Base-by-base conservation (phyloP, 2,797 vertebrate genomes). In the Halcyon badia region DNA sequence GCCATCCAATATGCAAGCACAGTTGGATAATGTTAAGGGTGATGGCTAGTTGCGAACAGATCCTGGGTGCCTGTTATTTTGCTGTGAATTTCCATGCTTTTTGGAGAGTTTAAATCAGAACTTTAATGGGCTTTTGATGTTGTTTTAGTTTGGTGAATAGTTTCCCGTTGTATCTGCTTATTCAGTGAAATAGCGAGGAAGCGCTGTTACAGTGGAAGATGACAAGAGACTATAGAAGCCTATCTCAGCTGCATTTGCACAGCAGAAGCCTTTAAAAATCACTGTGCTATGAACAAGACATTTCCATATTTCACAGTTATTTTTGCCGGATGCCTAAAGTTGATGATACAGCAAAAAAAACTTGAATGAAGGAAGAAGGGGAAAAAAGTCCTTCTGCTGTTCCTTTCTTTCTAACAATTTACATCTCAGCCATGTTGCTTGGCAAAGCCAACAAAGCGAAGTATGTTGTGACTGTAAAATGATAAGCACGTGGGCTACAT, bases 301-400 rank as follows among this genome's bases (percentile, higher is more conserved):
- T 98, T 98, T 98, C 96, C 97, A 97, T 97, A 98, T 97, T 97
- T 97, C 97, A 98, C 62, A 83, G 97, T 94, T 97, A 98, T 98
- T 97, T 98, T 97, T 97, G 96, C 94, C 2, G 94, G 89, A 85
- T 90, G 94, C 73, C 72, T 88, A 56, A 97, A 97, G 92, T 96
- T 97, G 97, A 97, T 97, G 97, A 97, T 94, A 94, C 91, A 96
- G 97, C 96, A 97, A 94, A 96, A 96, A 66, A 88, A 95, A 57
- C 80, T 84, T 97, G 97, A 96, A 95, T 95, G 92, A 91, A 93
- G 49, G 56, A 42, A 91, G 49, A 84, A 83, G 26, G 58, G 69
- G 19, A 77, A 89, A 76, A 83, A 81, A 95, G 83, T 90, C 91
- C 81, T 94, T 95, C 96, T 97, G 90, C 95, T 81, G 33, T 46